A percentile compares a stretch with the other conserved stretches of the same genome.
These are phyloP conservation scores for Phoxinus dragarum DNA, from an alignment of 2,797 vertebrate genomes.

Conservation along the genomic window DNA sequence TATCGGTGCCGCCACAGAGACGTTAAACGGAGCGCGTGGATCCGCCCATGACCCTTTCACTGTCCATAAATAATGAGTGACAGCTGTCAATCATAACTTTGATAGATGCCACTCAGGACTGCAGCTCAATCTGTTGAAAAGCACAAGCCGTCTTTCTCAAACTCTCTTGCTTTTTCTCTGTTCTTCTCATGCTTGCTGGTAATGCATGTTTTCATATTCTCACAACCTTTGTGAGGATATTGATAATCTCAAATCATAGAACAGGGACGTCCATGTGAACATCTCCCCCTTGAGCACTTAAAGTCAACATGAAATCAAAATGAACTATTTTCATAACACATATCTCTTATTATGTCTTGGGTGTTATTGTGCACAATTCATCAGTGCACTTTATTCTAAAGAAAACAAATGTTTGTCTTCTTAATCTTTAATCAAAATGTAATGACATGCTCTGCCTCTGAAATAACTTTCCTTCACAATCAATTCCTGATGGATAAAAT, in stretches of 20 bases:
- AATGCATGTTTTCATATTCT: conserved; percentile 35
- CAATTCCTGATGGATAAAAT: neutral
- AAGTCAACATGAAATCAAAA: conserved; percentile 34
- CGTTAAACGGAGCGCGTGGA: neutral
- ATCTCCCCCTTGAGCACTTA: neutral
- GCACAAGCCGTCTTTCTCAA: conserved; percentile 12
- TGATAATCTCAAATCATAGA: neutral
- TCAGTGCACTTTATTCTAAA: neutral
- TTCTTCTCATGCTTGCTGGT: conserved; percentile 6
- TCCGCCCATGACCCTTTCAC: conserved; percentile 30
- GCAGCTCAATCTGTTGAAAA: conserved; percentile 8
- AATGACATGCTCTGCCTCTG: neutral
- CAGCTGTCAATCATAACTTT: conserved; percentile 35
- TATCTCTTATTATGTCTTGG: neutral
- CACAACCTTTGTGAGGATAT: neutral
- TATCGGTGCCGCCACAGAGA: neutral
- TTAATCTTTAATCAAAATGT: neutral
- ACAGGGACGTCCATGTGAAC: neutral
- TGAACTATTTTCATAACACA: neutral
- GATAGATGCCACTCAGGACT: neutral
- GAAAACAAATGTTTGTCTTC: neutral
- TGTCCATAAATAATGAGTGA: conserved; percentile 17
- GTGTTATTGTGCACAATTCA: neutral
- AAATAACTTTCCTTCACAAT: neutral
- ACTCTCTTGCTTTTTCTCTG: conserved; percentile 15